Base-by-base conservation (phyloP, 2,888 invertebrate genomes). In the Dolichopus griseipennis region DNA sequence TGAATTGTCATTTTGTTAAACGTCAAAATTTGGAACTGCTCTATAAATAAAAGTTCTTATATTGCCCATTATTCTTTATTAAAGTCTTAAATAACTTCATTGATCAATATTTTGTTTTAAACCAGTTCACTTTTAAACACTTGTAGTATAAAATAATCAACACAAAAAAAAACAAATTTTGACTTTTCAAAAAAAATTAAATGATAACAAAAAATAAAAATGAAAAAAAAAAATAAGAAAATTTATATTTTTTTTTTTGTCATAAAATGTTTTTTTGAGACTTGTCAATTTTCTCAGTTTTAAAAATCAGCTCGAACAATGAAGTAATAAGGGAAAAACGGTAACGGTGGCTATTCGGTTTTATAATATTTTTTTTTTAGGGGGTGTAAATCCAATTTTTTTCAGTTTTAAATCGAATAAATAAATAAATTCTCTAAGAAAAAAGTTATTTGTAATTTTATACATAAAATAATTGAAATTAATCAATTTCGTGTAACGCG, bases 281-380 rank as follows among this genome's bases (percentile, higher is more conserved):
- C n/a, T 52, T 52, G 52, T 52, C 52, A 52, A 34, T 18, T 52
- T 52, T 18, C 5, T 52, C 52, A 52, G 52, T 52, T 52, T 52
- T 52, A 18, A 52, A 15, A 52, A 52, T 52, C 15, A 52, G 52
- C 52, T 52, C 52, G 52, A 6, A 52, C 52, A 18, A 52, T 52
- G 18, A 18, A 18, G 52, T 12, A 52, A 18, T 52, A 7, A 15
- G 6, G 15, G 6, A 18, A 52, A 43, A 52, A 52, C 52, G 52
- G 52, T 18, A 15, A 18, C 52, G 52, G 52, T 52, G 52, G 52
- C 15, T 52, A 52, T 18, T 52, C 52, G 52, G 52, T 52, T 52
- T 52, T 52, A 52, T 18, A 52, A 52, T 52, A 52, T 52, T 52
- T 52, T 41, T 52, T 41, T 52, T 52, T 52, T 52, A 52, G 52